Evolutionary conservation across 2,797 vertebrate genomes (phyloP), one percentile per base, ranked within the genome.

Genomic region (Sebastes cheni): DNA sequence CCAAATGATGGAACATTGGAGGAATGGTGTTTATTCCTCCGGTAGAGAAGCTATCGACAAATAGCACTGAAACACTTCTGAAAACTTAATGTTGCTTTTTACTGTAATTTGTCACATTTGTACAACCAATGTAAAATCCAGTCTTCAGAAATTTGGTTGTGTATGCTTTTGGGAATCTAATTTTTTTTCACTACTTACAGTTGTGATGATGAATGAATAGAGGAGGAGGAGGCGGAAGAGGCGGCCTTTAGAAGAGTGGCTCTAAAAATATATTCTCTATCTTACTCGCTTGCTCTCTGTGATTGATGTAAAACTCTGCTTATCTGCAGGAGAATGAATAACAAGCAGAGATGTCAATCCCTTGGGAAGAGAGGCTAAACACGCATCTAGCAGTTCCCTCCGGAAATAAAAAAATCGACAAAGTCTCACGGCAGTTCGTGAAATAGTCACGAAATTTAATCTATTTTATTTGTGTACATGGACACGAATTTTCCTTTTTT

Each of bases 241-340:
- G 55, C 72, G 14, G 34, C n/a, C 46, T 62, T 76, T 30, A 55
- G 42, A 75, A 50, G 64, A 85, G 23, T 4, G 34, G 70, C 60
- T 84, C 81, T 83, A 86, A 88, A 85, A 86, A 82, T 83, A 88
- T 39, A 65, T 70, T 58, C 29, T 20, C 61, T 16, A 7, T 86
- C 34, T 67, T 27, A 56, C 73, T 60, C 27, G 1, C 18, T 27
- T 54, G 22, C 55, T 56, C 16, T 60, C 14, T 75, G 55, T 58
- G 60, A 73, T 25, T 75, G 67, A 71, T 83, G 65, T 32, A 23
- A 72, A 79, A 74, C 14, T 62, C 50, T 52, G 70, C 8, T 59
- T 22, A 69, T 75, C 55, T 46, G 66, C 62, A 68, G 42, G 6
- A 68, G 29, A 42, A 72, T 6, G 4, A 16, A n/a, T 79, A 67